Conservation (phyloP, 2,888 invertebrate genomes). For the Chaetoderma sp. region DNA sequence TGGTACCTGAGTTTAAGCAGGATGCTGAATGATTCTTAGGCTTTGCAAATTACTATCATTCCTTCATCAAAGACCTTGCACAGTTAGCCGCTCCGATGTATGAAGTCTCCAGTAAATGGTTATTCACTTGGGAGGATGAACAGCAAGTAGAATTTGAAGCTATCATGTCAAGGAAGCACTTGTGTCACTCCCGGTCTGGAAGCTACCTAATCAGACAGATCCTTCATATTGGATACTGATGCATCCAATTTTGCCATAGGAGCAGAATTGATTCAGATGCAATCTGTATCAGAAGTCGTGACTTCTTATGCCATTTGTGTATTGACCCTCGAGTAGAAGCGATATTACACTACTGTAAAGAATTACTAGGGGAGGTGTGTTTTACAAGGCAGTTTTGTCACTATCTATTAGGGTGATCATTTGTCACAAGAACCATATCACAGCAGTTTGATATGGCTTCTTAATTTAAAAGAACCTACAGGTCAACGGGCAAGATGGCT, state of each 20-base stretch:
- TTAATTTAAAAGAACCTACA: slow-evolving; percentile 6
- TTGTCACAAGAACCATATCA: slow-evolving; percentile 28
- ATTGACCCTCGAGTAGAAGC: too few species aligned
- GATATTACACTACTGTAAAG: slow-evolving; percentile 25
- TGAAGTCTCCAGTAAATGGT: neutral
- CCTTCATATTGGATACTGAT: too few species aligned
- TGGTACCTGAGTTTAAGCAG: neutral
- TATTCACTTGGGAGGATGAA: neutral
- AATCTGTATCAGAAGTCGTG: too few species aligned
- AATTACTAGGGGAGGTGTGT: slow-evolving; percentile 24
- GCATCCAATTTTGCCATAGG: too few species aligned
- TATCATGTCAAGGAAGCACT: too few species aligned
- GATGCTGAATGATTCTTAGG: slow-evolving; percentile 13
- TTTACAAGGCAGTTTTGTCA: slow-evolving; percentile 24
- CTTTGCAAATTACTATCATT: slow-evolving; percentile 4
- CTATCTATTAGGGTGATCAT: slow-evolving; percentile 23
- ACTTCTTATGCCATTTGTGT: too few species aligned
- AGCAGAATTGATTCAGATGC: too few species aligned
- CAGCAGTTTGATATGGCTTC: slow-evolving; percentile 15
- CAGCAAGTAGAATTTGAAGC: too few species aligned
- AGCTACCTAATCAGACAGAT: too few species aligned
- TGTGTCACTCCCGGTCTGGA: too few species aligned
- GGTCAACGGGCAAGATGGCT: slow-evolving; percentile 7
- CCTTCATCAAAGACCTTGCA: slow-evolving; percentile 8
- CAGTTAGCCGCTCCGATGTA: neutral